Percentiles rank a stretch among this genome's conserved stretches.
phyloP scores from a whole-genome alignment of 2,888 invertebrate genomes.

The Callimorpha dominula region DNA sequence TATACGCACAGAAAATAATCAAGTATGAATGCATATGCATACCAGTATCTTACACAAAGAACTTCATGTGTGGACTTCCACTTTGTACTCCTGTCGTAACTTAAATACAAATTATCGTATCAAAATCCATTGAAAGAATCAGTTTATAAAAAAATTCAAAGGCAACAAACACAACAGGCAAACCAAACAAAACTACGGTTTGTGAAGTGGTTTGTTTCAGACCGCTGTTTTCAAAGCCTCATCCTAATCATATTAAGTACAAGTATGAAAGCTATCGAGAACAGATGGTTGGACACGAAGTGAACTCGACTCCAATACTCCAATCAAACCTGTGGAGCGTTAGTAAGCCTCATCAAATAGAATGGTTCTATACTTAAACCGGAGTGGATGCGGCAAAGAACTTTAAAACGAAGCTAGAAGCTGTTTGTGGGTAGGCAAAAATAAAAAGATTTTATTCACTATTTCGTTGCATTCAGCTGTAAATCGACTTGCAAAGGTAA shows the following conservation, averaged over 20 bases:
- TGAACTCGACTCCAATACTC: conserved; percentile 19
- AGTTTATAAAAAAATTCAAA: not conserved
- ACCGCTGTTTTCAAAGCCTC: conserved; percentile 9
- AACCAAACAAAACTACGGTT: not conserved
- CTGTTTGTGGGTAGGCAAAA: conserved; percentile 18
- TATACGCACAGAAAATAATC: not conserved
- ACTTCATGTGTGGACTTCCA: not conserved
- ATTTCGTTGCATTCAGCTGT: conserved; percentile 11
- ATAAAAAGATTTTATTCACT: conserved; percentile 5
- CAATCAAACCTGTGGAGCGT: conserved; percentile 21
- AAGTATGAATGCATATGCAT: not conserved
- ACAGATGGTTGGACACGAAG: conserved; percentile 28
- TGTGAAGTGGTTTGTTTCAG: not conserved
- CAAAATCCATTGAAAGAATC: not conserved
- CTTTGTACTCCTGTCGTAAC: too few species aligned
- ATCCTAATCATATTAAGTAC: conserved; percentile 25
- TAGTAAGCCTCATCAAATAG: conserved; percentile 15
- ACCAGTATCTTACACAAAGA: too few species aligned
- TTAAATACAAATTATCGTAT: not conserved
- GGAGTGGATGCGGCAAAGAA: conserved; percentile 12
- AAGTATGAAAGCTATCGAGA: conserved; percentile 20
- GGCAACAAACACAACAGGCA: not conserved
- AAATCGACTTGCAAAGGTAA: not conserved
- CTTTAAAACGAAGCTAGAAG: conserved; percentile 14
- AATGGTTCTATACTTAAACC: conserved; percentile 8